These are phyloP conservation scores for Malachius bipustulatus DNA, from an alignment of 2,888 invertebrate genomes.

Conservation along the genomic window DNA sequence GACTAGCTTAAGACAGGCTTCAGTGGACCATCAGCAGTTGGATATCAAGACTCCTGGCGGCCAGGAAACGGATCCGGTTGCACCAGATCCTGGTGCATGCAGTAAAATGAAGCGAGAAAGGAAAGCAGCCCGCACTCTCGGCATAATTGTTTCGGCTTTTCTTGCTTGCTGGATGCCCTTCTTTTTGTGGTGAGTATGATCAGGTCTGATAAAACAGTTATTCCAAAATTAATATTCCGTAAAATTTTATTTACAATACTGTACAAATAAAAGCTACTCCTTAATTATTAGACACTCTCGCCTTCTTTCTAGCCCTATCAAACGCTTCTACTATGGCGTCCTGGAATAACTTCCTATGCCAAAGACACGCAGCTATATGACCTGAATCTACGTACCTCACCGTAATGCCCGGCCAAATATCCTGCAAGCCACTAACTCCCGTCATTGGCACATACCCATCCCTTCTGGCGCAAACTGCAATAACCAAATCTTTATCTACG, in stretches of 20 bases:
- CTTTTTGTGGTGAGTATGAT: conserved; percentile 77
- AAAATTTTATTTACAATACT: conserved; percentile 20
- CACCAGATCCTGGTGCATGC: conserved; percentile 47
- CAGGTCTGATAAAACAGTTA: too few relatives aligned
- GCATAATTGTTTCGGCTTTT: conserved; percentile 94
- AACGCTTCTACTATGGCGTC: conserved; percentile 67
- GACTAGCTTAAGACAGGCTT: conserved; percentile 40
- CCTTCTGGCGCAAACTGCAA: conserved; percentile 77
- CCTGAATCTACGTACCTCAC: conserved; percentile 75
- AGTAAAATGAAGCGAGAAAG: conserved; percentile 81
- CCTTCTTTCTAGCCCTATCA: conserved; percentile 50
- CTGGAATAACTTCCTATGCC: conserved; percentile 58
- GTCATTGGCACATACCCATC: conserved; percentile 83
- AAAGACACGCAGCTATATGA: conserved; percentile 75
- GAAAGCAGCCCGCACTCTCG: conserved; percentile 86
- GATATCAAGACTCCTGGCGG: conserved; percentile 16
- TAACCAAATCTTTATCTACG: conserved; percentile 74
- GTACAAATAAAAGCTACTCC: too few relatives aligned
- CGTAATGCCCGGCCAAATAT: conserved; percentile 85
- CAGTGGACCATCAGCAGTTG: conserved; percentile 33
- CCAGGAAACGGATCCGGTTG: conserved; percentile 33
- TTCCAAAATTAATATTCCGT: not conserved
- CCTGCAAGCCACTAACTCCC: conserved; percentile 62
- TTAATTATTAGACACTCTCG: too few relatives aligned
- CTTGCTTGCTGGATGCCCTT: conserved; percentile 92